Base-by-base conservation (phyloP, 2,888 invertebrate genomes). In the Gortyna flavago region DNA sequence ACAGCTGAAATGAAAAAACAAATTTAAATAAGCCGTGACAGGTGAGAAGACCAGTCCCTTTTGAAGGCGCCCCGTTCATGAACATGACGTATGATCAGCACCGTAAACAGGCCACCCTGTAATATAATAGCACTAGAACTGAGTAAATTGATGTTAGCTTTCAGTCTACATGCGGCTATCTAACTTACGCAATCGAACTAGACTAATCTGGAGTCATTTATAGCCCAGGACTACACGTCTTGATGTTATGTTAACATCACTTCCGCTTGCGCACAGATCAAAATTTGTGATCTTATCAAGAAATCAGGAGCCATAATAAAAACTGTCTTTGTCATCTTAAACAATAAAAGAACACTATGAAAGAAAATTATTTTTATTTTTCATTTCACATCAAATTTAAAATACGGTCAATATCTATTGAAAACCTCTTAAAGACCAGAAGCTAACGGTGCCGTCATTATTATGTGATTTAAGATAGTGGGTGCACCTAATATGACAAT, bases 401-500 rank as follows among this genome's bases (percentile, higher is more conserved):
- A 59, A 73, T 54, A 48, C n/a, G 13, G 18, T 25, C 72, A 6
- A 38, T 48, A 48, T n/a, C n/a, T n/a, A n/a, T 57, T 38, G 64
- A 65, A 80, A 79, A 65, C 38, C 81, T 57, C 13, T 18, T 62
- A 21, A 57, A 54, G 54, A n/a, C 57, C 25, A 11, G 32, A 41
- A 54, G 8, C 69, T n/a, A 66, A 32, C 41, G n/a, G 16, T 29
- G 18, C 61, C 66, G 25, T 66, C 70, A 77, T 83, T 79, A 48
- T 41, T 54, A 44, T 38, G 38, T 73, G 80, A 70, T 84, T 73
- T 68, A 61, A 79, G 72, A 78, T 64, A 83, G 68, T 68, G 48
- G 57, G 32, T 29, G 80, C 69, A 78, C 57, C 66, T 80, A 87
- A 85, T 85, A 84, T 82, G 78, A 79, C 74, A 80, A 90, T 90